These are phyloP conservation scores for Gnatocerus cornutus DNA, from an alignment of 2,888 invertebrate species.

Conservation along the genomic window DNA sequence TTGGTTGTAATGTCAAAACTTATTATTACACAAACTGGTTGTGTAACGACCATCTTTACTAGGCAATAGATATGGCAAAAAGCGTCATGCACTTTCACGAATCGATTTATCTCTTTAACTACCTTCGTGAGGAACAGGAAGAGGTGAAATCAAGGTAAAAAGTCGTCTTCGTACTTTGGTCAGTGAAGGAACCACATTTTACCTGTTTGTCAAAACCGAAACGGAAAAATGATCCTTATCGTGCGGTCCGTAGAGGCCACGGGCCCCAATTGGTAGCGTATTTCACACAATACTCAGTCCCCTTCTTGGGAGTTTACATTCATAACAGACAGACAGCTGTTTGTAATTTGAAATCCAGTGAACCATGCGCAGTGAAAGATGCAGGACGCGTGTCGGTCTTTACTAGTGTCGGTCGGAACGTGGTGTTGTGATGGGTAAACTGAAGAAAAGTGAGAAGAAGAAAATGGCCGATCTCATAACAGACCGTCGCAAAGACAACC, in stretches of 20 bases:
- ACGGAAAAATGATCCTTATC: conserved; percentile 30
- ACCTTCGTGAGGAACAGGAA: conserved; percentile 15
- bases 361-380: conserved; percentile 48
- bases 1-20: neutral
- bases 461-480: conserved; percentile 67
- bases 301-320: conserved; percentile 44
- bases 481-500: conserved; percentile 65
- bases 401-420: neutral
- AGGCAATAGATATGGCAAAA: conserved; percentile 10
- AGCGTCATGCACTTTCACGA: conserved; percentile 34
- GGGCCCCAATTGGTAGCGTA: neutral
- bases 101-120: conserved; percentile 7
- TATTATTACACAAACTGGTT: conserved; percentile 27
- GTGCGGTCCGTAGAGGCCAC: conserved; percentile 4
- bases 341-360: conserved; percentile 50
- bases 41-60: conserved; percentile 13
- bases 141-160: conserved; percentile 17
- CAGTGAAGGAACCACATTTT: conserved; percentile 12
- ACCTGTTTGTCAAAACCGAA: neutral
- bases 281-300: conserved; percentile 42
- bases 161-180: conserved; percentile 31
- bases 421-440: conserved; percentile 65
- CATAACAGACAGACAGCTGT: conserved; percentile 48
- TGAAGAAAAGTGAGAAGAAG: conserved; percentile 54
- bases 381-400: conserved; percentile 47